Base-by-base conservation (phyloP, 2,888 invertebrate genomes). In the Plagodis pulveraria region DNA sequence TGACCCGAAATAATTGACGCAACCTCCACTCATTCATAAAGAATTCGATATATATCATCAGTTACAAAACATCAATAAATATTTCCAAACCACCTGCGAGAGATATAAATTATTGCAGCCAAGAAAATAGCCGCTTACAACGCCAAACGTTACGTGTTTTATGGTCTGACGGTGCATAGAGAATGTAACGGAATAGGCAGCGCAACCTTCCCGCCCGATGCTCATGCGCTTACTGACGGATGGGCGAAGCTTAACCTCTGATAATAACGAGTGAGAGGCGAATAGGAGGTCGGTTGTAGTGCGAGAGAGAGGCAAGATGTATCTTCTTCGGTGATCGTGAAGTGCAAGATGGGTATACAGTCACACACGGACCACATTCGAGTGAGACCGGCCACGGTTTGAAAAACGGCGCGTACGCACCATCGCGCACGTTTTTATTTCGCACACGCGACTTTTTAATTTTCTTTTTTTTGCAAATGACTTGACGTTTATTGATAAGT, bases 261-360 rank as follows among this genome's bases (percentile, higher is more conserved):
- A 91, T 92, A 91, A 91, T 91, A 91, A 87, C 86, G 80, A 91
- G 79, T 69, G 85, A 78, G 88, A 89, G 73, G 66, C 78, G 67
- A 41, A 77, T 79, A 85, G 70, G 63, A 56, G 55, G 62, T 53
- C 57, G 33, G 50, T 38, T 41, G 32, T 62, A 35, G 84, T 56
- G 77, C 62, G 84, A 91, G 75, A 63, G 82, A 67, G 89, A 90
- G 63, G 69, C 73, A 42, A 60, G 76, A 83, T 77, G 91, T 87
- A 86, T 91, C 92, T 89, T 92, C 91, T 91, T 91, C 90, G 89
- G 88, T 86, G 89, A 89, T 89, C 90, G 89, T 82, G 87, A 89
- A 88, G 90, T 88, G 86, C 89, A 87, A 90, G 91, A 91, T 91
- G 90, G 87, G 88, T 88, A 85, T 86, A 89, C 91, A 91, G 92